These are phyloP conservation scores for Pachycephus smyrnensis DNA, from an alignment of 2,888 invertebrate species.

Conservation along the genomic window DNA sequence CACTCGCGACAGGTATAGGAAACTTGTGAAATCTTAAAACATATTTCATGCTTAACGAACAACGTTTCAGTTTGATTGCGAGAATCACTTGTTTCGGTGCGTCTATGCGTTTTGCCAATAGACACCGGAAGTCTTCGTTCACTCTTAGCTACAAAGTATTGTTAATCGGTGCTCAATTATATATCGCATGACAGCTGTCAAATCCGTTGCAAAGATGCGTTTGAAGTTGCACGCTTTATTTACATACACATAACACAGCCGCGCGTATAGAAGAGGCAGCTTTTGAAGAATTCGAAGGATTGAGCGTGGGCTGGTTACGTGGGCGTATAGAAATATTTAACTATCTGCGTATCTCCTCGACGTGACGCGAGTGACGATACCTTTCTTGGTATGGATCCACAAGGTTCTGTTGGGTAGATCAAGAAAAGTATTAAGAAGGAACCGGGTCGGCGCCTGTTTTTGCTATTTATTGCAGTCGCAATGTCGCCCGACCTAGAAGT, in stretches of 20 bases:
- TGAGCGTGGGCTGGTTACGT: background rate
- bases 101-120: background rate
- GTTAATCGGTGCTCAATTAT: too few species aligned
- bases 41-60: background rate
- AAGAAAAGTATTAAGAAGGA: background rate
- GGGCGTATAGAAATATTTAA: background rate
- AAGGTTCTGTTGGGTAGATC: background rate
- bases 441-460: background rate
- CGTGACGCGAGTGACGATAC: background rate
- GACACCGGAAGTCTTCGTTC: background rate
- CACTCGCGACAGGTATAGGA: too few species aligned
- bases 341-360: background rate
- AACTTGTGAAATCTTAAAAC: too few species aligned
- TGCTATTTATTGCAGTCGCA: background rate
- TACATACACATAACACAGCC: background rate
- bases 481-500: background rate
- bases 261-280: background rate
- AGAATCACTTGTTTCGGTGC: background rate
- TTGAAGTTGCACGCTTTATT: background rate
- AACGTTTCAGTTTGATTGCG: background rate
- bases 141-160: too few species aligned
- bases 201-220: too few species aligned
- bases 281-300: background rate
- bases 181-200: too few species aligned
- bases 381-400: background rate